Conservation (phyloP, 1,140 invertebrate genomes). For the Oryctes rhinoceros region DNA sequence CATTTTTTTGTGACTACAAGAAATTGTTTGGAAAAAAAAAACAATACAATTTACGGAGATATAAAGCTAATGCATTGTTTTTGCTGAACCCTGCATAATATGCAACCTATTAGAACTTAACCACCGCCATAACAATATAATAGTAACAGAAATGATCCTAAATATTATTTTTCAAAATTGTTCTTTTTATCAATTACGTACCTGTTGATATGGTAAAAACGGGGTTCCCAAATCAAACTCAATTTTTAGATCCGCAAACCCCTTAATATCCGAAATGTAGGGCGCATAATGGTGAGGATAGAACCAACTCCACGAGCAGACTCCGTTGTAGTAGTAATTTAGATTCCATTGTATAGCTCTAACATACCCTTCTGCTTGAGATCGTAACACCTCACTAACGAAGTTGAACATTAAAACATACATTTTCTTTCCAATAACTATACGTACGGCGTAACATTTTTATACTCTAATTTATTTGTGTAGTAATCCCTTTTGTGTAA, state of each 20-base stretch:
- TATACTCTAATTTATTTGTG: slow-evolving; percentile 85
- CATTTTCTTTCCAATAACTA: background rate
- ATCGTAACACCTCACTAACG: slow-evolving; percentile 75
- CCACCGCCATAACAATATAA: too few species aligned
- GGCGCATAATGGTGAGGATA: slow-evolving; percentile 97
- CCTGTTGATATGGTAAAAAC: slow-evolving; percentile 94
- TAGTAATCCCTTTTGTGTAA: slow-evolving; percentile 93
- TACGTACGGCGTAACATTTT: slow-evolving; percentile 73
- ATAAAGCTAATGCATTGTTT: too few species aligned
- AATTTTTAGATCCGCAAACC: slow-evolving; percentile 77
- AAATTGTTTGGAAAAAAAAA: too few species aligned
- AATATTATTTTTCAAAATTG: too few species aligned
- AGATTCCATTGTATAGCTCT: slow-evolving; percentile 96
- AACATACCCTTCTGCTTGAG: slow-evolving; percentile 90
- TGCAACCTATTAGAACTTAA: too few species aligned
- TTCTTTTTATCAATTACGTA: slow-evolving; percentile 47
- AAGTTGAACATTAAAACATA: slow-evolving; percentile 38
- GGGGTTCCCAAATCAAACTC: slow-evolving; percentile 86
- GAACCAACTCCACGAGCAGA: slow-evolving; percentile 97
- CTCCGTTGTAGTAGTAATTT: slow-evolving; percentile 96
- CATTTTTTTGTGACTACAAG: too few species aligned
- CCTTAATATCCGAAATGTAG: slow-evolving; percentile 91
- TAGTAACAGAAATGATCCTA: too few species aligned
- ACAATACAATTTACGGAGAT: too few species aligned
- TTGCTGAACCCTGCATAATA: too few species aligned